Conservation (phyloP, 2,797 vertebrate species). For the Poecile montanus region DNA sequence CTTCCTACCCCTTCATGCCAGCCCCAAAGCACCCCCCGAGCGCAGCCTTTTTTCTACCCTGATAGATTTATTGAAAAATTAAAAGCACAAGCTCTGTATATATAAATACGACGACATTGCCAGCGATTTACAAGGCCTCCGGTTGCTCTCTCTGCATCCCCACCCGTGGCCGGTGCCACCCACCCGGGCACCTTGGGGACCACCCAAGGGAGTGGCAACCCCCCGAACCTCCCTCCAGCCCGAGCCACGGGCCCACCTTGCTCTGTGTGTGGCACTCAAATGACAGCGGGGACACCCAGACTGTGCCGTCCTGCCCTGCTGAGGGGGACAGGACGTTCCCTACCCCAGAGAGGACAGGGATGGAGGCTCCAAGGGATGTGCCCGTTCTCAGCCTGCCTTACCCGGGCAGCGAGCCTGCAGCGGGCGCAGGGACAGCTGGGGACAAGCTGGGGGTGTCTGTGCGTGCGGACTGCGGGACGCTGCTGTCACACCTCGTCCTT, state of each 20-base stretch:
- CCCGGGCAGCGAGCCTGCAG: neutral
- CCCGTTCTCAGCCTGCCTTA: neutral
- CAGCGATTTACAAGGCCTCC: slow-evolving; percentile 81
- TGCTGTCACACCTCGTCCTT: neutral
- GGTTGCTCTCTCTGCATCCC: slow-evolving; percentile 55
- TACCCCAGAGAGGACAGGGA: neutral
- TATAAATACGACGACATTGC: slow-evolving; percentile 82
- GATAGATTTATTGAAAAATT: slow-evolving; percentile 92
- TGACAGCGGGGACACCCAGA: neutral
- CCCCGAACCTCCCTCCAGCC: neutral
- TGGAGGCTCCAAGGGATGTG: neutral
- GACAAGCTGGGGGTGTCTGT: neutral
- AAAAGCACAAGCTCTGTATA: slow-evolving; percentile 89
- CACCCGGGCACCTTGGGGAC: neutral
- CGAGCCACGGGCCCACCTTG: neutral
- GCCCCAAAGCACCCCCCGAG: fast-evolving
- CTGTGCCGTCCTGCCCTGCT: fast-evolving
- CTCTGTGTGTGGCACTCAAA: slow-evolving; percentile 57
- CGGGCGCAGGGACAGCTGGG: neutral
- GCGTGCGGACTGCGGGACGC: neutral
- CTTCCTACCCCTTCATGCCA: fast-evolving
- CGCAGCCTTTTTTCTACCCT: neutral
- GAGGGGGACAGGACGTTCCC: neutral
- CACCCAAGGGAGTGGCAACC: neutral
- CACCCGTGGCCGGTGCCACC: neutral